These are phyloP conservation scores for Erebia epiphron DNA, from an alignment of 2,888 invertebrate species.

Conservation along the genomic window DNA sequence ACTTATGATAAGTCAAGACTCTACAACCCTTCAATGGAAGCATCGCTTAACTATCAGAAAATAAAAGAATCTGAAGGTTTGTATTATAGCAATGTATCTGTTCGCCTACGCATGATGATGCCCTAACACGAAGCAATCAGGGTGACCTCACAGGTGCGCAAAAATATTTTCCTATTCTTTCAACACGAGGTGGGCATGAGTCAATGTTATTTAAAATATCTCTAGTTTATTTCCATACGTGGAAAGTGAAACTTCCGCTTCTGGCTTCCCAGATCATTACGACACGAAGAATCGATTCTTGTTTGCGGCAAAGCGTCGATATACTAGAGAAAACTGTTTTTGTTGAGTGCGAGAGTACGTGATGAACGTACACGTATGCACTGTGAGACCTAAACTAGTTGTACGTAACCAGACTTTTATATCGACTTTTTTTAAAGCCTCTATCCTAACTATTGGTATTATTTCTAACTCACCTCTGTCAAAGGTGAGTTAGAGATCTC, in stretches of 20 bases:
- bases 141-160: background rate
- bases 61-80: no score
- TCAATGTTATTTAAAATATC: conserved; percentile 18
- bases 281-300: conserved; percentile 10
- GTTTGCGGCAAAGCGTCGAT: background rate
- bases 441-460: no score
- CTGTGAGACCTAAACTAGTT: background rate
- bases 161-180: conserved; percentile 15
- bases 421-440: no score
- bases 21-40: no score
- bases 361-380: background rate
- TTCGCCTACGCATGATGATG: no score
- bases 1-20: no score
- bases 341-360: background rate
- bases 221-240: conserved; percentile 24
- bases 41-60: no score
- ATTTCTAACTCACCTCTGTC: background rate
- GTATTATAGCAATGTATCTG: no score
- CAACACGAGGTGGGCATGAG: conserved; percentile 7
- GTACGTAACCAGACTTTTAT: no score
- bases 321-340: background rate
- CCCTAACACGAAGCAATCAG: background rate
- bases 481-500: no score
- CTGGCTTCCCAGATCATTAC: conserved; percentile 20
- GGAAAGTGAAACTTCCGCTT: conserved; percentile 26